Conservation (phyloP, 2,113 vertebrate genomes). For the Ifrita kowaldi region DNA sequence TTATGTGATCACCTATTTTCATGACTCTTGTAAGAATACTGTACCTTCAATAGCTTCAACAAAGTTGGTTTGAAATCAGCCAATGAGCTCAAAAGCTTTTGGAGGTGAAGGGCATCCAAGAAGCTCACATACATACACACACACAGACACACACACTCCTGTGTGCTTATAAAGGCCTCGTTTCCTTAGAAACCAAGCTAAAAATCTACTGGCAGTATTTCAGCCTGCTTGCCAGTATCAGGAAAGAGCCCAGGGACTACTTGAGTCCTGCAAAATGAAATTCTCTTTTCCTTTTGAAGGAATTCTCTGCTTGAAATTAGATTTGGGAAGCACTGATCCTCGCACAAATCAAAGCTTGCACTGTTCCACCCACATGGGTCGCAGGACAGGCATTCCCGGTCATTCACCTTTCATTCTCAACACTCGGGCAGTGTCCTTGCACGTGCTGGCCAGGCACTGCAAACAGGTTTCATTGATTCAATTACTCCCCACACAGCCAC, state of each 20-base stretch:
- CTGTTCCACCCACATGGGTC: background rate
- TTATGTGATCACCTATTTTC: background rate
- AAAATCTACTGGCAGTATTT: slow-evolving; percentile 45
- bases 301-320: slow-evolving; percentile 1
- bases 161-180: slow-evolving; percentile 25
- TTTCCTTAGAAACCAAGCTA: slow-evolving; percentile 65
- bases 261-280: slow-evolving; percentile 41
- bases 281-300: slow-evolving; percentile 18
- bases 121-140: background rate
- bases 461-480: background rate
- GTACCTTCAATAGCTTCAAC: background rate
- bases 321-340: background rate
- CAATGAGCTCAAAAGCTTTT: background rate
- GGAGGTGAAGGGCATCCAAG: background rate
- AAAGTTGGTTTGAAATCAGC: background rate
- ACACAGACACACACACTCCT: background rate
- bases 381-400: background rate
- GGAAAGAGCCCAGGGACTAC: slow-evolving; percentile 29
- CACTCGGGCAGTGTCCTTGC: background rate
- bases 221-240: slow-evolving; percentile 38
- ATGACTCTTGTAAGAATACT: background rate
- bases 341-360: accelerated
- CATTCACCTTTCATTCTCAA: background rate
- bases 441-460: background rate
- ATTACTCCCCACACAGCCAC: background rate